These are phyloP conservation scores for Notothenia coriiceps DNA, from an alignment of 2,113 vertebrate genomes.

Conservation along the genomic window DNA sequence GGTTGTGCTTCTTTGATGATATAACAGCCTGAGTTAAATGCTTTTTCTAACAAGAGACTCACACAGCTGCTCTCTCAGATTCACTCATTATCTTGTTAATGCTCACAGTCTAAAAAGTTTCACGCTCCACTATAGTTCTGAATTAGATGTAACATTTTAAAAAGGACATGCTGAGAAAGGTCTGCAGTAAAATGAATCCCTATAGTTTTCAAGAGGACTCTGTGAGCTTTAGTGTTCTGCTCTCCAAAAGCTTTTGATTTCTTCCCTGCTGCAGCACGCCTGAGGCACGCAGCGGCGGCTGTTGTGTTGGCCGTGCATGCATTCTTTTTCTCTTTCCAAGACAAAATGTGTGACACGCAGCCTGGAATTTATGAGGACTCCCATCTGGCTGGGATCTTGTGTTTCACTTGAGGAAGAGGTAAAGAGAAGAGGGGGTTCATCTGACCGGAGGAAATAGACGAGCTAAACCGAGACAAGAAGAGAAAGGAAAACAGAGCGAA, in stretches of 20 bases:
- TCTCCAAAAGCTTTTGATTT: slow-evolving; percentile 18
- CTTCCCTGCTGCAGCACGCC: slow-evolving; percentile 30
- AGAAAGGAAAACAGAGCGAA: slow-evolving; percentile 11
- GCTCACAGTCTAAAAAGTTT: slow-evolving; percentile 39
- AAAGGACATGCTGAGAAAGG: slow-evolving; percentile 20
- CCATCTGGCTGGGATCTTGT: slow-evolving; percentile 55
- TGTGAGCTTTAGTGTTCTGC: slow-evolving; percentile 38
- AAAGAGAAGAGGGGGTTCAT: slow-evolving; percentile 31
- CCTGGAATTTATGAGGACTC: slow-evolving; percentile 63
- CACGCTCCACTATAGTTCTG: slow-evolving; percentile 16
- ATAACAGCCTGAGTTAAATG: slow-evolving; percentile 43
- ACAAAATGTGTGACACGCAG: slow-evolving; percentile 60
- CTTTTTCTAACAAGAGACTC: slow-evolving; percentile 32
- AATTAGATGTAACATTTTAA: slow-evolving; percentile 25
- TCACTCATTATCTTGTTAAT: slow-evolving; percentile 44
- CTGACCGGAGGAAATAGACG: slow-evolving; percentile 26
- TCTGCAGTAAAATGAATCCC: slow-evolving; percentile 19
- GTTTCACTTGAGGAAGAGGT: slow-evolving; percentile 56
- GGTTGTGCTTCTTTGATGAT: slow-evolving; percentile 31
- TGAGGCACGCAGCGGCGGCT: slow-evolving; percentile 23
- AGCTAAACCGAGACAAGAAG: background rate
- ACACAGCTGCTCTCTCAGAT: slow-evolving; percentile 20
- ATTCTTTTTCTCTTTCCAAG: slow-evolving; percentile 44
- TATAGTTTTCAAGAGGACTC: slow-evolving; percentile 20
- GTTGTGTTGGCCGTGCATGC: slow-evolving; percentile 35